Base-by-base conservation (phyloP, 2,113 vertebrate species). In the Tragulus kanchil region DNA sequence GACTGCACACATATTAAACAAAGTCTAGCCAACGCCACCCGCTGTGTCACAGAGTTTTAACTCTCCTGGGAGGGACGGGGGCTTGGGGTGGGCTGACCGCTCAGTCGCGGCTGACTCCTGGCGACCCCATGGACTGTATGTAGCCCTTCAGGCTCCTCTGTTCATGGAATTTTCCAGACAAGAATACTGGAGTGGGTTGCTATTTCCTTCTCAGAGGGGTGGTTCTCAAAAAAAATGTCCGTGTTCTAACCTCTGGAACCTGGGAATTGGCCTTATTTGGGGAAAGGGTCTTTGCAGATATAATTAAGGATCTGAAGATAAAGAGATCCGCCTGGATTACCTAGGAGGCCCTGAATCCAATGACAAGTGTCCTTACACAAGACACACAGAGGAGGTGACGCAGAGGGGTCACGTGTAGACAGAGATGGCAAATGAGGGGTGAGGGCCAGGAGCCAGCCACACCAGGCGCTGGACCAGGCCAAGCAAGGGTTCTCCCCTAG, bases 401-500 rank as follows among this genome's bases (percentile, higher is more conserved):
- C 0, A 54, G 7, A 61, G 5, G 6, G 14, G n/a, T 7, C 42
- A 1, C 0, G 13, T 31, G 62, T 17, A 71, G 62, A 31, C 4
- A 19, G 31, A 59, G 26, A 11, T 6, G 6, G 31, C 28, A 45
- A 16, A 3, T 6, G 69, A 48, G 71, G 3, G 17, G n/a, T n/a
- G n/a, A n/a, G n/a, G n/a, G n/a, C n/a, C n/a, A n/a, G n/a, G 26
- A 90, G 69, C 59, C 1, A 8, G 45, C 50, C 11, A 1, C 13
- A 23, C 21, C 25, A 28, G 83, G 31, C 16, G 42, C 26, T 7
- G 62, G 62, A 64, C 28, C 26, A 23, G 2, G 69, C n/a, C 4
- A 25, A 6, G 17, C 5, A 1, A 0, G 1, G 45, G 2, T 15
- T 52, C 62, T 45, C 62, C 11, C n/a, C 9, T 2, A 3, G 7